Conservation (phyloP, 2,797 vertebrate species). For the Tinamus major region DNA sequence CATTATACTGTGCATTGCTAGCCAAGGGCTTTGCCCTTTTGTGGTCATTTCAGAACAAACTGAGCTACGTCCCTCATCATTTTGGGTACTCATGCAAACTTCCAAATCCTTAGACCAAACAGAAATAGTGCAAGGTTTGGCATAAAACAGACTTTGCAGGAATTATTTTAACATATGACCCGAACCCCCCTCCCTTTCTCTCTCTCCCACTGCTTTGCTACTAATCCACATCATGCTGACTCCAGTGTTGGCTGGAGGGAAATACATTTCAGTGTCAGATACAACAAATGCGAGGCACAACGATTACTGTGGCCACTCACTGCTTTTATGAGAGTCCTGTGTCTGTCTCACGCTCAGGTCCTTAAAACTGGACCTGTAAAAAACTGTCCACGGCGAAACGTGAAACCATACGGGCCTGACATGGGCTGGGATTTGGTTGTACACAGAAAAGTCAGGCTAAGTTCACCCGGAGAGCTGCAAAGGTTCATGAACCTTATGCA, state of each 20-base stretch:
- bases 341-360: neutral
- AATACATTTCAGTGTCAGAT: constrained; percentile 11
- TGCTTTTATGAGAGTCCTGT: constrained; percentile 7
- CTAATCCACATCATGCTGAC: constrained; percentile 8
- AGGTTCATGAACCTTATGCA: constrained; percentile 52
- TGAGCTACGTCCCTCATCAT: neutral
- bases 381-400: constrained; percentile 30
- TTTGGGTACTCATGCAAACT: constrained; percentile 15
- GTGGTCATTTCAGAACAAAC: constrained; percentile 57
- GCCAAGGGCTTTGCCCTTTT: constrained; percentile 50
- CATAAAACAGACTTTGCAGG: neutral
- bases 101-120: neutral
- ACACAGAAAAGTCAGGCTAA: constrained; percentile 32
- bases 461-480: constrained; percentile 47
- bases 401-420: constrained; percentile 26
- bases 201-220: neutral
- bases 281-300: neutral
- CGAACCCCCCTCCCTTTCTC: neutral
- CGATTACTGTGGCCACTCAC: neutral
- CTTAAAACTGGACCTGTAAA: constrained; percentile 27
- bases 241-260: constrained; percentile 6
- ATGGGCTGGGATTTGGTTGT: constrained; percentile 33
- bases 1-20: neutral
- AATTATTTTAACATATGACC: constrained; percentile 34
- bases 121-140: neutral